A percentile compares a stretch with the other conserved stretches of the same genome.
These are phyloP conservation scores for Xiphophorus couchianus DNA, from an alignment of 2,113 vertebrate genomes.

Conservation along the genomic window DNA sequence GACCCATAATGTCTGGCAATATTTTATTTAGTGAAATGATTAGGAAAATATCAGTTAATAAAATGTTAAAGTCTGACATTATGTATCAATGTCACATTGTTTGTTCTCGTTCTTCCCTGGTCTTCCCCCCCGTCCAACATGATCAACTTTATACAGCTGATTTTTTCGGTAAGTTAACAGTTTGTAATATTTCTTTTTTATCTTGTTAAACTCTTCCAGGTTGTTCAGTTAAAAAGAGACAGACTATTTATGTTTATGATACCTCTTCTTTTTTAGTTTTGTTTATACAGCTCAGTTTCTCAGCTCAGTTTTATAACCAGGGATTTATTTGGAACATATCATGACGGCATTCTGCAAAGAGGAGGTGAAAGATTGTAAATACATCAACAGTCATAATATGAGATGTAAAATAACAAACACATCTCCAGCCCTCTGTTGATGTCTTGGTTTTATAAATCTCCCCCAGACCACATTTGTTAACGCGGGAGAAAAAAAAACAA, in stretches of 20 bases:
- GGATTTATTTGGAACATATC: background rate
- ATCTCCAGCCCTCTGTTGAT: background rate
- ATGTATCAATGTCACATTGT: background rate
- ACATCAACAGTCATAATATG: background rate
- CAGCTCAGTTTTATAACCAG: background rate
- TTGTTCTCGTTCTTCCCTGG: no score
- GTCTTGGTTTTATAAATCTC: background rate
- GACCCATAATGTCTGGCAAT: no score
- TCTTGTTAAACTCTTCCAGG: background rate
- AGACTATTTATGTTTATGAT: background rate
- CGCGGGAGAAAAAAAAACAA: background rate
- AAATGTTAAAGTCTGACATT: background rate
- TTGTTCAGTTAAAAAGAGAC: background rate
- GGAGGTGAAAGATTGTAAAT: constrained; percentile 2
- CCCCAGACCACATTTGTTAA: background rate
- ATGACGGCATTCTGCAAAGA: background rate
- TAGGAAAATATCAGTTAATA: background rate
- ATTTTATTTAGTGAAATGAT: background rate
- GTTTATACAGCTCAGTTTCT: background rate
- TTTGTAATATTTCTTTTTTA: background rate
- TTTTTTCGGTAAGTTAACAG: constrained; percentile 59
- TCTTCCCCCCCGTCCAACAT: constrained; percentile 11
- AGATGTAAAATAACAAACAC: background rate
- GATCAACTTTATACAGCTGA: constrained; percentile 55
- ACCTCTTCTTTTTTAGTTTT: background rate